Evolutionary conservation across 2,888 invertebrate species (phyloP).

Genomic region (Linnaemya tessellans): DNA sequence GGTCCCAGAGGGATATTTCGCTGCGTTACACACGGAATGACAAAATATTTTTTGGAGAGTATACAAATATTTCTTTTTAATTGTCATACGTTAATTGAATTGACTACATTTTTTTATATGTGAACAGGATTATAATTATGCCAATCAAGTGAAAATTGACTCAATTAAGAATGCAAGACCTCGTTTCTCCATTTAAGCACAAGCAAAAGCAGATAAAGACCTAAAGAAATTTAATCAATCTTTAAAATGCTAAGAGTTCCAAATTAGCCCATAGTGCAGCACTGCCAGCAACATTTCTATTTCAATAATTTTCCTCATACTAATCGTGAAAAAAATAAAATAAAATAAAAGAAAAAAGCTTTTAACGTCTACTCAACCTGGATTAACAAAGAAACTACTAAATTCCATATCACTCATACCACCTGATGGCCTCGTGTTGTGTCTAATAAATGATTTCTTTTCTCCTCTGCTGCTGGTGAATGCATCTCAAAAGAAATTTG

Average conservation of each 20-base stretch:
- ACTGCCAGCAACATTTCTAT: not conserved
- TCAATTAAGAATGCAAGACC: too few relatives aligned
- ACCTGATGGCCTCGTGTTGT: slow-evolving; percentile 44
- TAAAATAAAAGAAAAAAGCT: slow-evolving; percentile 28
- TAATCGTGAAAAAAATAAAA: slow-evolving; percentile 11
- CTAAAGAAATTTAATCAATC: not conserved
- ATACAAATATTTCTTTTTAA: too few relatives aligned
- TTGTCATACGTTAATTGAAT: too few relatives aligned
- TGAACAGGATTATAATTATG: too few relatives aligned
- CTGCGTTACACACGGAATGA: too few relatives aligned
- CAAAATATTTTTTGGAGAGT: too few relatives aligned
- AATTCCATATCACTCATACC: slow-evolving; percentile 58
- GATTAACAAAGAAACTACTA: slow-evolving; percentile 55
- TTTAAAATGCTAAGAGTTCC: not conserved
- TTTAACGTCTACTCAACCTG: slow-evolving; percentile 56
- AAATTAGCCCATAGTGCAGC: slow-evolving; percentile 13
- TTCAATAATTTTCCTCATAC: slow-evolving; percentile 3
- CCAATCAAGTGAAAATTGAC: too few relatives aligned
- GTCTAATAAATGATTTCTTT: slow-evolving; percentile 29
- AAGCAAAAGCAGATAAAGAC: too few relatives aligned
- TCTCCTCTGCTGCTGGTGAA: slow-evolving; percentile 1
- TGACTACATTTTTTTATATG: too few relatives aligned
- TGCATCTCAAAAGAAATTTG: slow-evolving; percentile 17
- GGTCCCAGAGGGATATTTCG: too few relatives aligned
- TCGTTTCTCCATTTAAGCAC: too few relatives aligned